These are phyloP conservation scores for Corythornis vintsioides DNA, from an alignment of 2,113 vertebrate genomes.

Conservation along the genomic window DNA sequence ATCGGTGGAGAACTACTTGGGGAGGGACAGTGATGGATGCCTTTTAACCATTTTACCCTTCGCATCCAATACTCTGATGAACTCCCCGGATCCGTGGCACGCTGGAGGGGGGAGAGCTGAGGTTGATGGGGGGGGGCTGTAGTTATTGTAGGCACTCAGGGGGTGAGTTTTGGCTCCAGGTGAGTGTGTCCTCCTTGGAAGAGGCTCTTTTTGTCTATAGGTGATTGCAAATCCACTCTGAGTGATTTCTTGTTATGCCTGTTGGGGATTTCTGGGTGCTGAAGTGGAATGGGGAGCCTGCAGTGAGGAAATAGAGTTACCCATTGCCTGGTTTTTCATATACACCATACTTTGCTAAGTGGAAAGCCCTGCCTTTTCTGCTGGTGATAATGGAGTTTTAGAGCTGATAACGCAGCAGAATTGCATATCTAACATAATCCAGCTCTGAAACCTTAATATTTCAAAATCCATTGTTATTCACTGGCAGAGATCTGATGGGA, in stretches of 20 bases:
- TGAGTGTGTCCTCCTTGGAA: background rate
- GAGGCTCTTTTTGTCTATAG: background rate
- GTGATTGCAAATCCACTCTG: background rate
- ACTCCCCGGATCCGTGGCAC: constrained; percentile 76
- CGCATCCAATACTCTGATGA: constrained; percentile 75
- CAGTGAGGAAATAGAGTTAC: background rate
- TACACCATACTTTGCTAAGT: accelerated
- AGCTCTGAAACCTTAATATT: background rate
- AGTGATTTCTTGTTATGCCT: accelerated
- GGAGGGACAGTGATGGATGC: constrained; percentile 88
- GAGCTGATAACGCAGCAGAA: background rate
- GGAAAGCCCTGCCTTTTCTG: background rate
- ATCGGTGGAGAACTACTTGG: constrained; percentile 84
- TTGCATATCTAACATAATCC: background rate
- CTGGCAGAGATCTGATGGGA: background rate
- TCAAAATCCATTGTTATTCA: background rate
- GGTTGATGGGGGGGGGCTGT: background rate
- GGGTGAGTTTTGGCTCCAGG: background rate
- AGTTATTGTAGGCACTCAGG: accelerated
- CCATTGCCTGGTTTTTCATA: background rate
- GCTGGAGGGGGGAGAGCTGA: background rate
- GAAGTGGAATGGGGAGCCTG: background rate
- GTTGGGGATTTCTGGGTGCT: background rate
- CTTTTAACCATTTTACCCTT: constrained; percentile 78
- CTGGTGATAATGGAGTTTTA: background rate